phyloP scores from a whole-genome alignment of 2,888 invertebrate species.

The Dromius quadrimaculatus region DNA sequence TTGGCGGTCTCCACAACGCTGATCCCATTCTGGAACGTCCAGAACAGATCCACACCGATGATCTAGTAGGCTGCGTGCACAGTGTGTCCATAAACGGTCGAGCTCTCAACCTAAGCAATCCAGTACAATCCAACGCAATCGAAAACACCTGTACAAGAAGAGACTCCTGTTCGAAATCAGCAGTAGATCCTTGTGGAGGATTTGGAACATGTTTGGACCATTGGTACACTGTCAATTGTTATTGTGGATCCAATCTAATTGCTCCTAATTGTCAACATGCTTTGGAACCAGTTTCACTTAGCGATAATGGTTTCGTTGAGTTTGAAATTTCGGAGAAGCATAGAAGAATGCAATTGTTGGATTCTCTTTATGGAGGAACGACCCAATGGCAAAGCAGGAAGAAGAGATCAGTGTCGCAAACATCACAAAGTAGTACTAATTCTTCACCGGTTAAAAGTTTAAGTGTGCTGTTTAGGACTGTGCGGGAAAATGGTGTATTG shows the following conservation, averaged over 20 bases:
- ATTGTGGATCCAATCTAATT: slow-evolving; percentile 76
- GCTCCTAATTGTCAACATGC: slow-evolving; percentile 86
- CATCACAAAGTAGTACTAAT: slow-evolving; percentile 53
- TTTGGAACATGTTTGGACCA: slow-evolving; percentile 83
- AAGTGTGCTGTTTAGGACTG: slow-evolving; percentile 85
- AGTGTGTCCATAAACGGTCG: slow-evolving; percentile 91
- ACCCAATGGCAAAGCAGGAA: slow-evolving; percentile 73
- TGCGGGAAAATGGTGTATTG: slow-evolving; percentile 82
- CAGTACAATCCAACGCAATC: slow-evolving; percentile 79
- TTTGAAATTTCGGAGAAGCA: slow-evolving; percentile 86
- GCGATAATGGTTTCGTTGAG: slow-evolving; percentile 82
- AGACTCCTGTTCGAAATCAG: slow-evolving; percentile 71
- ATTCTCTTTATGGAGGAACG: slow-evolving; percentile 80
- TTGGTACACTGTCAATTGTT: slow-evolving; percentile 83
- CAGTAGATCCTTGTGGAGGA: slow-evolving; percentile 72
- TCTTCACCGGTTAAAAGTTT: slow-evolving; percentile 76
- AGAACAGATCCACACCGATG: slow-evolving; percentile 91
- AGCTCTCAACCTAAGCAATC: slow-evolving; percentile 82
- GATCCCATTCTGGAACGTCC: slow-evolving; percentile 90
- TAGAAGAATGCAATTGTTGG: slow-evolving; percentile 86
- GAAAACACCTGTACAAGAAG: slow-evolving; percentile 82
- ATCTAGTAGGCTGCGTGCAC: slow-evolving; percentile 94
- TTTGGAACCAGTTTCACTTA: slow-evolving; percentile 83
- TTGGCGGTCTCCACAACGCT: slow-evolving; percentile 88
- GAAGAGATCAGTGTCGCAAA: slow-evolving; percentile 59